Evolutionary conservation across 2,113 vertebrate genomes (phyloP).

Genomic region (Lonchura striata): DNA sequence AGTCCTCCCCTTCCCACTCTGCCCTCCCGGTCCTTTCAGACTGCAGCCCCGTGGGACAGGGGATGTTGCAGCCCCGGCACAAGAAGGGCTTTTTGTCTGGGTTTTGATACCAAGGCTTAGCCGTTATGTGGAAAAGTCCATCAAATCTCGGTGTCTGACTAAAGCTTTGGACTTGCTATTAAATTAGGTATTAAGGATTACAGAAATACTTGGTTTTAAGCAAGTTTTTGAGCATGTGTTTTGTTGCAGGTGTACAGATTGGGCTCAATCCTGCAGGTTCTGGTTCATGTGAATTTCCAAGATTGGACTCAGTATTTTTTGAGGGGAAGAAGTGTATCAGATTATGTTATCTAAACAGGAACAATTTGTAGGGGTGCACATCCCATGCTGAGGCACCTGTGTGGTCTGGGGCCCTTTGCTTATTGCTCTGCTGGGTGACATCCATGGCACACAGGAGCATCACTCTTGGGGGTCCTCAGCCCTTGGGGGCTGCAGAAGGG

Average conservation of each 20-base stretch:
- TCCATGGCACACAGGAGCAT: rapidly evolving
- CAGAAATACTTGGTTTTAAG: background rate
- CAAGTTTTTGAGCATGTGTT: background rate
- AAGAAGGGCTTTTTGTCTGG: background rate
- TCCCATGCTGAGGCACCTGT: background rate
- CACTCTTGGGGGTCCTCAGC: background rate
- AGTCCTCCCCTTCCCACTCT: background rate
- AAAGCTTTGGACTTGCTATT: background rate
- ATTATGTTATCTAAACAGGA: background rate
- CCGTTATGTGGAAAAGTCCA: rapidly evolving
- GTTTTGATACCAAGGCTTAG: background rate
- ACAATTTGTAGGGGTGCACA: background rate
- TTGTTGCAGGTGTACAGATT: background rate
- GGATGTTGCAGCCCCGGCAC: background rate
- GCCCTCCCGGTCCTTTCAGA: background rate
- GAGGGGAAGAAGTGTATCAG: background rate
- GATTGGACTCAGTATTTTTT: too few relatives aligned
- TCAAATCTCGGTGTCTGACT: background rate
- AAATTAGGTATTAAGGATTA: background rate
- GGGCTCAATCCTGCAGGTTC: background rate
- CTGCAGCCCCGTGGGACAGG: background rate
- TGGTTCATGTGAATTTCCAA: background rate
- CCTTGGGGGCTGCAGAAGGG: background rate
- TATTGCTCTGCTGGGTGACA: background rate
- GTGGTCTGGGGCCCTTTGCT: background rate